Conservation (phyloP, 2,888 invertebrate genomes). For the Tortricodes alternella region DNA sequence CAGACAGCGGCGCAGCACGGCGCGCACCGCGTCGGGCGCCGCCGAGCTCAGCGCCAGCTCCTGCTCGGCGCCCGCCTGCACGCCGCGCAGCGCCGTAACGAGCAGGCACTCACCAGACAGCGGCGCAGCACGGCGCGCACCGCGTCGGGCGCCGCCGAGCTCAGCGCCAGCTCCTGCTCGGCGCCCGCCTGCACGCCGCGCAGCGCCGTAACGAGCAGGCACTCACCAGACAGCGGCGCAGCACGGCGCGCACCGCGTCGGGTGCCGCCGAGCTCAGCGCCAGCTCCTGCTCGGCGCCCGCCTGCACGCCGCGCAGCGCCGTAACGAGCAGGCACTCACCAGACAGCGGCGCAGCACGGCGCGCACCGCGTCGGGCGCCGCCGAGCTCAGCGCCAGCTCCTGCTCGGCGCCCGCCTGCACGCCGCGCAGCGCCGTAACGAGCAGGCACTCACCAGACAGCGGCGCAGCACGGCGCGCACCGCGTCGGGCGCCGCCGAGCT, state of each 20-base stretch:
- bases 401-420: slow-evolving; percentile 88
- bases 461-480: slow-evolving; percentile 85
- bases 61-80: background rate
- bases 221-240: too few relatives aligned
- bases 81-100: too few relatives aligned
- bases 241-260: too few relatives aligned
- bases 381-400: slow-evolving; percentile 85
- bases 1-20: slow-evolving; percentile 86
- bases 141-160: slow-evolving; percentile 89
- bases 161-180: slow-evolving; percentile 85
- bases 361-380: slow-evolving; percentile 89
- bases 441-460: slow-evolving; percentile 89
- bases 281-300: background rate
- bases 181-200: too few relatives aligned
- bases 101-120: slow-evolving; percentile 85
- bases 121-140: slow-evolving; percentile 89
- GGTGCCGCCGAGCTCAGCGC: too few relatives aligned
- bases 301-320: too few relatives aligned
- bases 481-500: slow-evolving; percentile 87
- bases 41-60: too few relatives aligned
- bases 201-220: too few relatives aligned
- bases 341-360: slow-evolving; percentile 89
- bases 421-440: slow-evolving; percentile 88
- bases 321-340: slow-evolving; percentile 75
- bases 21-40: slow-evolving; percentile 85